These are phyloP conservation scores for Troglohyphantes excavatus DNA, from an alignment of 2,888 invertebrate genomes.

Conservation along the genomic window DNA sequence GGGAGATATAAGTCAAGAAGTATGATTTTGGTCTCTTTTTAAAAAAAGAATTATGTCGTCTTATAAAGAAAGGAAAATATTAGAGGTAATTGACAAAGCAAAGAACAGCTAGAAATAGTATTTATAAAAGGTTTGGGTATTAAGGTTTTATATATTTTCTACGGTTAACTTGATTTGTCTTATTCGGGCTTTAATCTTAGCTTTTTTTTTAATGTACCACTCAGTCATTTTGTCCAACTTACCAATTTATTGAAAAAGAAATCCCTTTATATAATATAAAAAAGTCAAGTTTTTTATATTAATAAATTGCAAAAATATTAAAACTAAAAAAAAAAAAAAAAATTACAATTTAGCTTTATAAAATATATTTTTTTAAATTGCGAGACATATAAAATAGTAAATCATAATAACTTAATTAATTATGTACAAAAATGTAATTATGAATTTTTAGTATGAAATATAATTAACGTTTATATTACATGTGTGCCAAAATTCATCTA, in stretches of 20 bases:
- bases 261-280: background rate
- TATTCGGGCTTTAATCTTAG: background rate
- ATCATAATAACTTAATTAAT: no score
- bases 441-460: no score
- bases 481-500: no score
- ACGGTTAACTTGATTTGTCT: background rate
- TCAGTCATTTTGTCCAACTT: background rate
- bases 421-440: no score
- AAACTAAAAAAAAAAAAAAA: no score
- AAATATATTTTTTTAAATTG: no score
- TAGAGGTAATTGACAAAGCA: conserved; percentile 54
- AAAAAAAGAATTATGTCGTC: background rate
- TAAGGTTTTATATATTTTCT: background rate
- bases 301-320: no score
- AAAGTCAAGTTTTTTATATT: no score
- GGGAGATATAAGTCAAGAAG: conserved; percentile 26
- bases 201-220: background rate
- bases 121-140: background rate
- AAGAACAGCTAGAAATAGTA: conserved; percentile 25
- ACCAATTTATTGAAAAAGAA: background rate
- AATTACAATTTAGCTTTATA: no score
- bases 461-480: no score
- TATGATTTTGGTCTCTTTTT: conserved; percentile 24
- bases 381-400: no score
- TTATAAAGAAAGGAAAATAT: conserved; percentile 24